Evolutionary conservation across 2,113 vertebrate species (phyloP).

Genomic region (Solea senegalensis): DNA sequence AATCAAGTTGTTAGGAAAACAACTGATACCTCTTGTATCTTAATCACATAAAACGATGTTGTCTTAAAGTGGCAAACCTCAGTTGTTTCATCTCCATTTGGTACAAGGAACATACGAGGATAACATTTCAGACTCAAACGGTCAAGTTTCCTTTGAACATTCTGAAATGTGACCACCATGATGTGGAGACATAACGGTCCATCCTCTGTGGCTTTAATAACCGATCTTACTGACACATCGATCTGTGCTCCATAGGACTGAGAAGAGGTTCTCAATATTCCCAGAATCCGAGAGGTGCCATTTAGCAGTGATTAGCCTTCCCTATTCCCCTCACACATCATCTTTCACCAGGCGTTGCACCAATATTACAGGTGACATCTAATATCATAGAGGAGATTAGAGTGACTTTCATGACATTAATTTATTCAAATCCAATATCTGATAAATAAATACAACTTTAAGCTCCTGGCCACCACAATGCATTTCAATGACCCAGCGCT

Average conservation of each 20-base stretch:
- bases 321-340: slow-evolving; percentile 50
- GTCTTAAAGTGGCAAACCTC: no score
- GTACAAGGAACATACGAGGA: slow-evolving; percentile 32
- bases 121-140: slow-evolving; percentile 18
- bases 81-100: no score
- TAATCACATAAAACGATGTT: no score
- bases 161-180: slow-evolving; percentile 42
- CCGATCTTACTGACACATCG: slow-evolving; percentile 31
- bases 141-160: slow-evolving; percentile 45
- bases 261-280: slow-evolving; percentile 52
- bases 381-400: slow-evolving; percentile 67
- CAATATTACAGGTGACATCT: slow-evolving; percentile 49
- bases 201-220: slow-evolving; percentile 46
- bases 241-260: slow-evolving; percentile 20
- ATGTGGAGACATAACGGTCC: slow-evolving; percentile 38
- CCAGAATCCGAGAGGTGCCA: slow-evolving; percentile 54
- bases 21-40: no score
- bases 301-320: slow-evolving; percentile 57
- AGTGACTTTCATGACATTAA: slow-evolving; percentile 61
- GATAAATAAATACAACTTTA: slow-evolving; percentile 62
- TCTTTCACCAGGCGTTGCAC: slow-evolving; percentile 26
- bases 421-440: slow-evolving; percentile 61
- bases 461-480: slow-evolving; percentile 36
- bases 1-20: slow-evolving; percentile 15
- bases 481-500: slow-evolving; percentile 39